Evolutionary conservation across 2,113 vertebrate genomes (phyloP), one percentile per base, ranked within the genome.

Genomic region (Cacatua alba): DNA sequence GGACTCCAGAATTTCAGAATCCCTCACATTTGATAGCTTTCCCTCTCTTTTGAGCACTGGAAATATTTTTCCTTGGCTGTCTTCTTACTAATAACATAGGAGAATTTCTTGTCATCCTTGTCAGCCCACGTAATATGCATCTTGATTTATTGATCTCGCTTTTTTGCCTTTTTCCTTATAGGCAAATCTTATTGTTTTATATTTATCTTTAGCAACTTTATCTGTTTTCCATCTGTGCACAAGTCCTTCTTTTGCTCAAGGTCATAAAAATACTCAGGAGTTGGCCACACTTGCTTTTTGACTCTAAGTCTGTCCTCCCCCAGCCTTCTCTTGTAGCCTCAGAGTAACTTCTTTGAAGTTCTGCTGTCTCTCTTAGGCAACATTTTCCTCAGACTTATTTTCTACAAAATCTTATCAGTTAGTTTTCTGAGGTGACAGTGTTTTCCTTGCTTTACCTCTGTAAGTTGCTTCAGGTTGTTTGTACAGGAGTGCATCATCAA

Each of bases 391-490:
- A 92, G 25, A 60, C 48, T 68, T 88, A 49, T 86, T 91, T 83
- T 71, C 88, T 71, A 11, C 59, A 33, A 86, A 89, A 76, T 75
- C 77, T 78, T 80, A 59, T 35, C 83, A 68, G 72, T 44, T 31
- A 60, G 41, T 74, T 93, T 82, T 84, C 64, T 39, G 52, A 60
- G 68, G 16, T 75, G 60, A 78, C 72, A 71, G 16, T 51, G 35
- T 84, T 89, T 80, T 90, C 92, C 29, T 78, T 68, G 80, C 60
- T 53, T 92, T 89, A 62, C 84, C 65, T 85, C 62, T 86, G 43
- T 14, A 64, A 72, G 69, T 81, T 82, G 69, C 83, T 94, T 71
- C 70, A 49, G 69, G 83, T 69, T 95, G 41, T 81, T 91, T 82
- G 31, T 62, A 31, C 52, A 69, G 69, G 14, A 86, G 8, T 3